Evolutionary conservation across 1,140 invertebrate species (phyloP).

Genomic region (Cotesia chilonis): DNA sequence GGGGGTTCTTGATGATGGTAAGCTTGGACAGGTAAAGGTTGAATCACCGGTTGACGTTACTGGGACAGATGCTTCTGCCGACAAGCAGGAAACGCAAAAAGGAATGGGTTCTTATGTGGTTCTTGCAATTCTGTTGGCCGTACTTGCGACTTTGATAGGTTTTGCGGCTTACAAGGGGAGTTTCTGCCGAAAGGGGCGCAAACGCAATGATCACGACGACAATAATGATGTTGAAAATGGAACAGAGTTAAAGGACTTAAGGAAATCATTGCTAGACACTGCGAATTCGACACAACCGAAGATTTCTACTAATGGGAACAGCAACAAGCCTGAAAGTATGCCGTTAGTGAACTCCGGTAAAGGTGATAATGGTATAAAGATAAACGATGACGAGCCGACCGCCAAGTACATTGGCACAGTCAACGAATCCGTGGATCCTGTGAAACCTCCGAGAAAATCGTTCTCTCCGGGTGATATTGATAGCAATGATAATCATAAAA

Average conservation of each 20-base stretch:
- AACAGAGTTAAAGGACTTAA: conserved; percentile 61
- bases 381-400: conserved; percentile 18
- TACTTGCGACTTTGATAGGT: conserved; percentile 54
- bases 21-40: conserved; percentile 30
- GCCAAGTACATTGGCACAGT: conserved; percentile 25
- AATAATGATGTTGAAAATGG: conserved; percentile 54
- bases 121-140: conserved; percentile 50
- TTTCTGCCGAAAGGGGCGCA: conserved; percentile 56
- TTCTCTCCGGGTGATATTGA: conserved; percentile 45
- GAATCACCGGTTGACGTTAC: conserved; percentile 31
- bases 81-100: conserved; percentile 53
- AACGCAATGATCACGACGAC: conserved; percentile 40
- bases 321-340: conserved; percentile 46
- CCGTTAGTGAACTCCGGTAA: conserved; percentile 52
- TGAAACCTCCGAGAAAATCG: conserved; percentile 57
- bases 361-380: conserved; percentile 26
- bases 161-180: conserved; percentile 61
- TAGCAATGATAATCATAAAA: conserved; percentile 35
- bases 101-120: conserved; percentile 62
- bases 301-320: conserved; percentile 54
- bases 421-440: conserved; percentile 44
- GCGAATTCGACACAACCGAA: conserved; percentile 49
- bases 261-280: conserved; percentile 54
- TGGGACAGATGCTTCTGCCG: conserved; percentile 46
- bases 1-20: conserved; percentile 6